Base-by-base conservation (phyloP, 23 tunicate species). In the Trididemnum clinides region DNA sequence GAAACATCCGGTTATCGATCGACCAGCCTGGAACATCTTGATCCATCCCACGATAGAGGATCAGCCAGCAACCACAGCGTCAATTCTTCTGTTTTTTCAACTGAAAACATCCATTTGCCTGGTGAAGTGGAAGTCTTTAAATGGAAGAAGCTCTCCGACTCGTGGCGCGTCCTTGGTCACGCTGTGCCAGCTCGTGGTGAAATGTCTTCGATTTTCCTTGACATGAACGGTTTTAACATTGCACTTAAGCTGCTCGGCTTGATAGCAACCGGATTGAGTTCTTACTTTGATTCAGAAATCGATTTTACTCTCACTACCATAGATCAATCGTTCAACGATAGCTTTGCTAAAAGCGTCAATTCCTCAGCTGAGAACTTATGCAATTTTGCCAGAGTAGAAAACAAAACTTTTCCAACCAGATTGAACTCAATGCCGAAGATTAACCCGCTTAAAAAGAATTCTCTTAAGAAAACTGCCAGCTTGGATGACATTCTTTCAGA, bases 1-100 rank as follows among this genome's bases (percentile, higher is more conserved):
- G 91, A 87, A 34, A 87, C 91, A 0, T 87, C 91, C 0, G 91
- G 91, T 28, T 87, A 87, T 33, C 82, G 91, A 23, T 87, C 91
- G 20, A 79, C 91, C 10, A 87, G 91, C 34, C 73, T 33, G 5
- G 91, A 87, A 51, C 82, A 76, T 1, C 21, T 86, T 19, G 73
- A 86, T 19, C 84, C 58, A 27, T 66, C 85, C 1, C 23, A 38
- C 2, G 91, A 80, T 20, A 18, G 22, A 2, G 22, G 37, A 22
- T 85, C 89, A 0, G 62, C 35, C 33, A 34, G 84, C 39, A 69
- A 28, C 51, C 70, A 77, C 2, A 87, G 91, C 57, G 57, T 27
- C 1, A 76, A 7, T 28, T 86, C 90, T 0, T 51, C 64, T 25
- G 59, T 82, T 57, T 84, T 63, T 30, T 74, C 71, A 20, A 19